Base-by-base conservation (phyloP, 2,888 invertebrate genomes). In the Cheilosia pagana region DNA sequence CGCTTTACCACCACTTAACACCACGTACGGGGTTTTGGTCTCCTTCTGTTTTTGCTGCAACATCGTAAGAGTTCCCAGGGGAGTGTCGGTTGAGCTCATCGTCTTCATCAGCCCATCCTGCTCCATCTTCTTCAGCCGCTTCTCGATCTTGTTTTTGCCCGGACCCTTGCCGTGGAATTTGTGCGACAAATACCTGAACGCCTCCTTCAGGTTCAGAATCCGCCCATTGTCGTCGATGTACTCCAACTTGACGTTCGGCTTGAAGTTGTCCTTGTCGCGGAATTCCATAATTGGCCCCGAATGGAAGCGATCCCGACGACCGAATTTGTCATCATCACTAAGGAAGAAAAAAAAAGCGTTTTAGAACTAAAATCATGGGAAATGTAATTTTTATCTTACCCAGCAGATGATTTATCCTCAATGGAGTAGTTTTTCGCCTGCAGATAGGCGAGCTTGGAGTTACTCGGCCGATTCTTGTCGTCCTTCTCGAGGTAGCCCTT, bases 91-190 rank as follows among this genome's bases (percentile, higher is more conserved):
- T 2, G 98, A 98, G 88, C 97, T 98, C 98, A 99, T 99, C 90
- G 97, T 96, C 92, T 97, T 98, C 98, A 99, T 97, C 88, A 98
- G 92, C 95, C 96, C 96, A 92, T 98, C 98, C 91, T 99, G 98
- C 89, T 98, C 96, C 87, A 95, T 94, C 92, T 99, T 98, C 92
- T 98, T 98, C 92, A 97, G 95, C 87, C 99, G 94, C 91, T 99
- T 99, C 92, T 99, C 99, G 88, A 96, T 95, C 93, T 99, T 99
- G 93, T 98, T 99, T 92, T 99, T 99, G 70, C 99, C 99, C 21
- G 99, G 98, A 1, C 98, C 98, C 93, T 99, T 99, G 67, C 99
- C 99, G 93, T 99, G 99, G 93, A 99, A 99, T 93, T 99, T 98
- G 92, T 99, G 99, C 25, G 98, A 98, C 70, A 99, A 93, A 93